These are phyloP conservation scores for Kryphioiulus occultus DNA, from an alignment of 2,888 invertebrate species.

Conservation along the genomic window DNA sequence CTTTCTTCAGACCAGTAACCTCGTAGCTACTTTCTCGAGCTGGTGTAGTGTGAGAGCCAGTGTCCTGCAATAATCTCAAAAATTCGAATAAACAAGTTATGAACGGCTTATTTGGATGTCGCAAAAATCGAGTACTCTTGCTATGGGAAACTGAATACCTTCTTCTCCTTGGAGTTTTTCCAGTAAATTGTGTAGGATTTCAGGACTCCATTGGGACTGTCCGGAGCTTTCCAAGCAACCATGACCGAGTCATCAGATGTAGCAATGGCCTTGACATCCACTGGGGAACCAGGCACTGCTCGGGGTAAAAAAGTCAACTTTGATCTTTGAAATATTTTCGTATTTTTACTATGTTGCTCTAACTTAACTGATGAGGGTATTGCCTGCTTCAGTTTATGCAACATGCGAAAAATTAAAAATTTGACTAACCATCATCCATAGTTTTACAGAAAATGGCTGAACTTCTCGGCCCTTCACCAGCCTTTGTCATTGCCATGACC, in stretches of 20 bases:
- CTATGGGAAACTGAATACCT: conserved; percentile 44
- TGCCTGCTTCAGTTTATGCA: too few relatives aligned
- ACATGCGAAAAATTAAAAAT: neutral
- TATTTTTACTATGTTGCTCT: neutral
- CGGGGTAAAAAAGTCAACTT: conserved; percentile 49
- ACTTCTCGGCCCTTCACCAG: conserved; percentile 92
- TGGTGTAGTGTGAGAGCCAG: conserved; percentile 13
- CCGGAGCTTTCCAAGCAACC: conserved; percentile 92
- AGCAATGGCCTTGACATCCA: conserved; percentile 89
- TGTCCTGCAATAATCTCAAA: conserved; percentile 46
- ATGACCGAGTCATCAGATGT: conserved; percentile 91
- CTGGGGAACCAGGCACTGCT: conserved; percentile 89
- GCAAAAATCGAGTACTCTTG: neutral
- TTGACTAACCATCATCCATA: conserved; percentile 85
- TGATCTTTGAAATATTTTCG: neutral
- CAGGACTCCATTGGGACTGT: conserved; percentile 90
- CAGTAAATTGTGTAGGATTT: conserved; percentile 93
- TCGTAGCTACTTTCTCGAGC: conserved; percentile 53
- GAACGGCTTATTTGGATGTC: neutral
- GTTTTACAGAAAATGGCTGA: conserved; percentile 90
- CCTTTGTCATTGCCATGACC: conserved; percentile 92
- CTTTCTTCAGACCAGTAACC: conserved; percentile 58
- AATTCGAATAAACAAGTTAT: conserved; percentile 47
- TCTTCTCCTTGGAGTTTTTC: conserved; percentile 60
- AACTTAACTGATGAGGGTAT: too few relatives aligned